phyloP scores from a whole-genome alignment of 2,113 vertebrate genomes.

The Oplegnathus fasciatus region DNA sequence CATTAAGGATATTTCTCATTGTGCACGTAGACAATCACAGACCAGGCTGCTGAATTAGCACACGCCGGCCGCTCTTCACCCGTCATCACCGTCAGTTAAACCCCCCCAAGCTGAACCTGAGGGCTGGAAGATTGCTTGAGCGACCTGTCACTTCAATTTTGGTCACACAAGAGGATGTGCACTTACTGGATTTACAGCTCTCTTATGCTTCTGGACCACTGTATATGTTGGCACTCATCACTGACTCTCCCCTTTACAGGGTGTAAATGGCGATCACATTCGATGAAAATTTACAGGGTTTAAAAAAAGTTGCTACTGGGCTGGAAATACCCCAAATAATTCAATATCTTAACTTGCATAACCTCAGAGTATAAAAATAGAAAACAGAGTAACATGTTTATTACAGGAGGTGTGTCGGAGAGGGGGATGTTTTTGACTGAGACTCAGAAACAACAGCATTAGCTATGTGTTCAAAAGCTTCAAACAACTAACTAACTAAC shows the following conservation, averaged over 20 bases:
- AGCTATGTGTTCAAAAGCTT: neutral
- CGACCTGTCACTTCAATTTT: constrained; percentile 56
- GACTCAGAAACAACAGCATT: too few relatives aligned
- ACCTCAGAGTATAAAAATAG: too few relatives aligned
- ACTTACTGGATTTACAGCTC: constrained; percentile 33
- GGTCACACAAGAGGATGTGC: constrained; percentile 33
- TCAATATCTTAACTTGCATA: neutral
- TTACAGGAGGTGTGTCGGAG: too few relatives aligned
- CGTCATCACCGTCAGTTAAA: constrained; percentile 31
- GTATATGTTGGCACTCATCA: neutral
- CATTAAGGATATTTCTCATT: neutral
- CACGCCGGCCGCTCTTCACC: constrained; percentile 2
- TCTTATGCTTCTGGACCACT: constrained; percentile 16
- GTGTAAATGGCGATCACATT: constrained; percentile 10
- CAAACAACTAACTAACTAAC: neutral
- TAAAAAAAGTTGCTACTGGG: neutral
- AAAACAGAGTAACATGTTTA: too few relatives aligned
- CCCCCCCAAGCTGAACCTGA: constrained; percentile 2
- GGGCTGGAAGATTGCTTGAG: constrained; percentile 36
- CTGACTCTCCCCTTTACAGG: constrained; percentile 9
- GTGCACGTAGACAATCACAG: neutral
- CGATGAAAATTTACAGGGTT: neutral
- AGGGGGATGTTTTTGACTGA: neutral
- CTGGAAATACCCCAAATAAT: neutral
- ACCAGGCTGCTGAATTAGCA: constrained; percentile 17